Conservation (phyloP, 2,797 vertebrate species). For the Rhinichthys osculus region DNA sequence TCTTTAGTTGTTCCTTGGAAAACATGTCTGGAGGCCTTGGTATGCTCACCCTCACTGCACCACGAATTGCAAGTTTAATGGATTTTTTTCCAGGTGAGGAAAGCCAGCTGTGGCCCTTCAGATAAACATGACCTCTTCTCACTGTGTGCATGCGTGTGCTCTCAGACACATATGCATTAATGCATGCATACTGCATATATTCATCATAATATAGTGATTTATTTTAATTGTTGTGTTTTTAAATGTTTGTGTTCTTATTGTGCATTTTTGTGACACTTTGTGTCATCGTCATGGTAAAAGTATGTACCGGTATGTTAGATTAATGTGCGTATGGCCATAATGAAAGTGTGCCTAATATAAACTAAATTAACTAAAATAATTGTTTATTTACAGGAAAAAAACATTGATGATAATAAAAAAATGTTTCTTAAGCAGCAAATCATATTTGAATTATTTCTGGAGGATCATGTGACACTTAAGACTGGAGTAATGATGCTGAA, state of each 20-base stretch:
- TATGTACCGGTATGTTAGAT: neutral
- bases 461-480: neutral
- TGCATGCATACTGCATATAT: neutral
- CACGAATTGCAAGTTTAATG: conserved; percentile 51
- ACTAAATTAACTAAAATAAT: neutral
- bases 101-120: conserved; percentile 47
- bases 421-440: neutral
- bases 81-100: conserved; percentile 57
- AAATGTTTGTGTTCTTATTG: conserved; percentile 3
- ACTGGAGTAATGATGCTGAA: neutral
- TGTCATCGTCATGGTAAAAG: neutral
- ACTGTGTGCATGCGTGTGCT: neutral
- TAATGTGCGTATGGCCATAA: neutral
- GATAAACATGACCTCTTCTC: neutral
- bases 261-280: neutral
- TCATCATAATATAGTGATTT: neutral
- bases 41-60: conserved; percentile 21
- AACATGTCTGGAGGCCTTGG: conserved; percentile 24
- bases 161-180: conserved; percentile 30
- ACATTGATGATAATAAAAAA: neutral
- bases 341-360: neutral
- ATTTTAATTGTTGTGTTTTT: neutral
- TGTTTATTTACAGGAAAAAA: neutral
- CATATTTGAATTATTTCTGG: neutral
- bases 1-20: conserved; percentile 13